Base-by-base conservation (phyloP, 1,140 invertebrate species). In the Magallana ariakensis region DNA sequence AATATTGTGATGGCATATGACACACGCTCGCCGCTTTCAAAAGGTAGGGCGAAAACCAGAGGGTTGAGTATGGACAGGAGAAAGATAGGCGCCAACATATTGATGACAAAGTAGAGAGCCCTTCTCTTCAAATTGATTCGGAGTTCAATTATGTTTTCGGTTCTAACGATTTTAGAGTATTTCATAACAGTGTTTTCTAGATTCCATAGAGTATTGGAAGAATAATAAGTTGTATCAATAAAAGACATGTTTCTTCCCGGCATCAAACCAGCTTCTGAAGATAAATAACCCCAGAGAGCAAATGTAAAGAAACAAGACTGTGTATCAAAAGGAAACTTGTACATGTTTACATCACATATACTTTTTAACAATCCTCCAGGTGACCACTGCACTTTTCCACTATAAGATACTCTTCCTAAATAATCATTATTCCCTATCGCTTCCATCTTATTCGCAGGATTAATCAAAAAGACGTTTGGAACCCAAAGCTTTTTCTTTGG, bases 1-100 rank as follows among this genome's bases (percentile, higher is more conserved):
- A 92, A 91, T 15, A 92, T 91, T 1, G 91, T 92, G n/a, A 92
- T 88, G 15, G 89, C 88, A 54, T 92, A 90, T 5, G 87, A 91
- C 9, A 92, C 89, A 80, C 92, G 92, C 66, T 92, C 91, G 3
- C 90, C 92, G 55, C 80, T 86, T 13, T 89, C 88, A 81, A 90
- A 88, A 1, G 92, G 92, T 11, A 92, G 55, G 55, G 88, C 80
- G 83, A 92, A 92, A 6, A 85, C 89, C 11, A 92, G 89, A n/a
- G 91, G 84, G 15, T 89, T 91, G 10, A 92, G 86, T 16, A 91
- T 66, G 70, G 85, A 92, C 22, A 92, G 75, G 5, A 92, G 55
- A 53, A 92, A 66, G 8, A 89, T 88, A 5, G 92, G 92, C 1
- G 89, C 83, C 13, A 92, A 88, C 13, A 92, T 85, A 6, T 90